phyloP scores from a whole-genome alignment of 2,113 vertebrate species.

The Alaudala cheleensis region DNA sequence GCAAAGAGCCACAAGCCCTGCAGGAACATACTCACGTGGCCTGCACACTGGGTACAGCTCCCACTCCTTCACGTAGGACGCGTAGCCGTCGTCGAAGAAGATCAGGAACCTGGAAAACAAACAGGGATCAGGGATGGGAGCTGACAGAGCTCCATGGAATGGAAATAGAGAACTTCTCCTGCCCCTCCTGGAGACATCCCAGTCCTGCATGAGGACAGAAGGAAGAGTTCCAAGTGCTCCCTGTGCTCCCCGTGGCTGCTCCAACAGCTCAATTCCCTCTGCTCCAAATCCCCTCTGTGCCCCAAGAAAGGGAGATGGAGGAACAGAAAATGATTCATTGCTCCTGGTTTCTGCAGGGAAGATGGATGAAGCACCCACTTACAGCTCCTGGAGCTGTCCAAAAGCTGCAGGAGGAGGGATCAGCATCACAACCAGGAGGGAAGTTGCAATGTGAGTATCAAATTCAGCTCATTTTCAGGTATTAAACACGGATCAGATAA shows the following conservation, averaged over 20 bases:
- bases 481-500: fast-evolving
- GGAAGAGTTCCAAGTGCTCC: neutral
- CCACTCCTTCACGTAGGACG: constrained; percentile 90
- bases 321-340: neutral
- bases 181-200: neutral
- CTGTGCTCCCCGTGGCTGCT: neutral
- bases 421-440: neutral
- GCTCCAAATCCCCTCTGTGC: neutral
- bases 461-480: neutral
- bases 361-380: fast-evolving
- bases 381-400: fast-evolving
- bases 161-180: neutral
- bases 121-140: fast-evolving
- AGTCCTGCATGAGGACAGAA: fast-evolving
- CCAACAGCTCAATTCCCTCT: neutral
- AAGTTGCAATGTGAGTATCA: fast-evolving
- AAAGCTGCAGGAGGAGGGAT: neutral
- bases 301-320: neutral
- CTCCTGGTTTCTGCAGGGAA: neutral
- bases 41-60: constrained; percentile 92
- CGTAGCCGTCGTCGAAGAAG: constrained; percentile 97
- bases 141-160: fast-evolving
- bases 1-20: neutral
- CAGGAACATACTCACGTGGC: constrained; percentile 80
- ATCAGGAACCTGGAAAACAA: constrained; percentile 86